phyloP scores from a whole-genome alignment of 2,797 vertebrate species.

The Oreochromis mossambicus region DNA sequence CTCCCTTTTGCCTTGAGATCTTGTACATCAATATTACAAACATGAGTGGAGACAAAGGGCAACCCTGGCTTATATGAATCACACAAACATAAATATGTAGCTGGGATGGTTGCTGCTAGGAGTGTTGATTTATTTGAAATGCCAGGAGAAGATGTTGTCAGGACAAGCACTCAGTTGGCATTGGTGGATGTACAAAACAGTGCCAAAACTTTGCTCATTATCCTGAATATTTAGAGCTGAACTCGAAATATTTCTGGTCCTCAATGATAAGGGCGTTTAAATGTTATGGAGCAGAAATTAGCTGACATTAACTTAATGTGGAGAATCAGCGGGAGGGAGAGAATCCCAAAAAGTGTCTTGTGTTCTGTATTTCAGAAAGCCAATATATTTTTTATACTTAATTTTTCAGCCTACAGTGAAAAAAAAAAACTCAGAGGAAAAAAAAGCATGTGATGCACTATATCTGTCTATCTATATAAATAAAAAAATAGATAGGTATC shows the following conservation, averaged over 20 bases:
- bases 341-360: background rate
- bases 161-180: background rate
- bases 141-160: background rate
- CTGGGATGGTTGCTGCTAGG: background rate
- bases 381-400: background rate
- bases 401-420: background rate
- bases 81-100: background rate
- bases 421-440: accelerated
- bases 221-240: background rate
- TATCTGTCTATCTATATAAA: background rate
- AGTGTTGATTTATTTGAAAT: background rate
- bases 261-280: background rate
- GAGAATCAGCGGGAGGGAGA: background rate
- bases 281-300: background rate
- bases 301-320: background rate
- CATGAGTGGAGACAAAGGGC: background rate
- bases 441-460: background rate
- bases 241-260: background rate
- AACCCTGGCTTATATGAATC: background rate
- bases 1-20: background rate
- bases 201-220: background rate
- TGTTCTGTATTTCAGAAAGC: background rate
- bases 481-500: background rate
- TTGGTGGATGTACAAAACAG: background rate
- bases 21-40: background rate